Base-by-base conservation (phyloP, 2,113 vertebrate genomes). In the Hippotragus niger region DNA sequence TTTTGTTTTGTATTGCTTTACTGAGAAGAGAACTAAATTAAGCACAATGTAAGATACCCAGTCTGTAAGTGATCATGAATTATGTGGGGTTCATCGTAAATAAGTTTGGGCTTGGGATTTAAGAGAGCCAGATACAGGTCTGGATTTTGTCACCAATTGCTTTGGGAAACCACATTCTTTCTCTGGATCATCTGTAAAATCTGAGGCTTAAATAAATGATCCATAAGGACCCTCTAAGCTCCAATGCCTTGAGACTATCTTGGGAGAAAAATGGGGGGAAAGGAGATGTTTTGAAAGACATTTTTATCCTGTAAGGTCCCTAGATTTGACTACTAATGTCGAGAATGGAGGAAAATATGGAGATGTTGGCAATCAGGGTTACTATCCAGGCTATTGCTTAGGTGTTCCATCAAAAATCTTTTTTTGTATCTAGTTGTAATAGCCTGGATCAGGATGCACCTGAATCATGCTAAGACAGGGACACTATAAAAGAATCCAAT, bases 71-170 rank as follows among this genome's bases (percentile, higher is more conserved):
- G 60, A 43, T 55, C 16, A 71, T 29, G 88, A 64, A 88, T 33
- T 78, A 1, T 55, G 6, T 62, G 36, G 50, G 19, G 7, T 33
- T 91, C 82, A 71, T 43, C 58, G 13, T 90, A 87, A 90, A 60
- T 29, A 78, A 40, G n/a, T 83, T 45, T 71, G 17, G 29, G 58
- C 21, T 91, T 90, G 36, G 9, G 43, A 81, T 94, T 96, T 89
- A 80, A 57, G 25, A 89, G 57, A 96, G 23, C 29, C 36, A 19
- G 25, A 80, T 40, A 92, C 57, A 64, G 55, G 67, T 78, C 40
- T 93, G 67, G 40, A 47, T 95, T 96, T 96, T 93, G n/a, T 90
- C 76, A 53, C 15, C 85, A 52, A 25, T 90, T 91, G 67, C 33
- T 88, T 95, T 93, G 53, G 53, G 53, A 89, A 91, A 25, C 36